Evolutionary conservation across 2,113 vertebrate species (phyloP).

Genomic region (Channa maculata): DNA sequence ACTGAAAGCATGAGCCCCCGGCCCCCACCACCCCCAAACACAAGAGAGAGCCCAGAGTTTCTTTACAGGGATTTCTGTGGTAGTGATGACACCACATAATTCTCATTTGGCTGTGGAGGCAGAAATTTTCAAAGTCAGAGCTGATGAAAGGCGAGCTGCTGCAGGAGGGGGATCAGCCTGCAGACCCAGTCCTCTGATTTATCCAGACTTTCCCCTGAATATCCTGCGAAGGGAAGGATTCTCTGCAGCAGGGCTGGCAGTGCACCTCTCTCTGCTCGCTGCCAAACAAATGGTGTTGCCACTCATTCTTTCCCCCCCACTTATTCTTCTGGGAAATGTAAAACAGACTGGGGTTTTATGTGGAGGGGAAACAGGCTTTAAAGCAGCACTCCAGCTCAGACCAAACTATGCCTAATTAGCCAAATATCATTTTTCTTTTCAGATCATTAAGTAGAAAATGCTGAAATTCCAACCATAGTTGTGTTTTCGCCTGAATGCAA

Average conservation of each 20-base stretch:
- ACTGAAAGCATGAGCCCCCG: neutral
- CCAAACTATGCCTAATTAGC: neutral
- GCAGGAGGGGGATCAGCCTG: constrained; percentile 18
- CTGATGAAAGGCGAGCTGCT: constrained; percentile 59
- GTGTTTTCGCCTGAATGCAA: neutral
- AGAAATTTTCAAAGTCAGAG: constrained; percentile 49
- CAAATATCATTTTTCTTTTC: neutral
- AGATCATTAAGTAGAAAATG: neutral
- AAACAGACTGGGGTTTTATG: constrained; percentile 38
- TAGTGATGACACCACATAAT: constrained; percentile 62
- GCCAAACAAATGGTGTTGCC: constrained; percentile 83
- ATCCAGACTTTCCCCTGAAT: constrained; percentile 56
- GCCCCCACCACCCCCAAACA: neutral
- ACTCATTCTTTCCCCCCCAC: constrained; percentile 68
- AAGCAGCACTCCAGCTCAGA: neutral
- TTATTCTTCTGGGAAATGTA: constrained; percentile 23
- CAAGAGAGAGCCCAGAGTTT: neutral
- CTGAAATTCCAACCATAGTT: neutral
- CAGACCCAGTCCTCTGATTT: constrained; percentile 49
- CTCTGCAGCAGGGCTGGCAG: constrained; percentile 35
- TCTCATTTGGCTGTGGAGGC: constrained; percentile 63
- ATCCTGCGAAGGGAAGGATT: constrained; percentile 55
- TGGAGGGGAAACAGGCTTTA: neutral
- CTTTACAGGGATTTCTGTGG: constrained; percentile 49
- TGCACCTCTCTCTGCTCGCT: constrained; percentile 44